Base-by-base conservation (phyloP, 2,113 vertebrate genomes). In the Engraulis encrasicolus region DNA sequence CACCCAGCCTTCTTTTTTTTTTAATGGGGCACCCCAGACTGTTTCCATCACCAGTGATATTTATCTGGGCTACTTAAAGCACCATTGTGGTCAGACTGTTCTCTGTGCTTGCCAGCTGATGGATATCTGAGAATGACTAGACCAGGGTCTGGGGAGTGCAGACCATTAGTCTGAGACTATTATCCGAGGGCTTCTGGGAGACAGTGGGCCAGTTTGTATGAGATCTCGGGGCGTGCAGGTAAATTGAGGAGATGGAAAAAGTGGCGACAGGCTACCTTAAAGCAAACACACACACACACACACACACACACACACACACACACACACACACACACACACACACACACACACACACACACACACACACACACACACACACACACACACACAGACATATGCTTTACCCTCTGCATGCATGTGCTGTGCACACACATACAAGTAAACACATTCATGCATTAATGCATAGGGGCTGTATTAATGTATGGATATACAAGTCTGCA, bases 1-100 rank as follows among this genome's bases (percentile, higher is more conserved):
- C 66, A 36, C 27, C 9, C 66, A 34, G 66, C 23, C 40, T 79
- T 50, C 31, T 40, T 50, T 81, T 34, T 79, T 50, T 45, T 40
- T 50, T 81, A 66, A 45, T 49, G 45, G 83, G 79, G 45, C 27
- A 81, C 85, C 82, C 36, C 82, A 78, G 81, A 54, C 54, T 71
- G 78, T 86, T 82, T 86, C 81, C 78, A 83, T 77, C 78, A 74
- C 19, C 38, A 52, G 48, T 81, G 74, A 82, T 78, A 40, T 80
- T 27, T 40, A 79, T 34, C 48, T 82, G 54, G 31, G 81, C 58
- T 40, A 38, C 40, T 40, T 45, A 40, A 71, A 74, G 66, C 27
- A 74, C 5, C 37, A 71, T 20, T 50, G 48, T 50, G n/a, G 23
- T 5, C 15, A 74, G 66, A 74, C 66, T 74, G 66, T 74, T 74